Evolutionary conservation across 2,888 invertebrate genomes (phyloP).

Genomic region (Cordilura impudica): DNA sequence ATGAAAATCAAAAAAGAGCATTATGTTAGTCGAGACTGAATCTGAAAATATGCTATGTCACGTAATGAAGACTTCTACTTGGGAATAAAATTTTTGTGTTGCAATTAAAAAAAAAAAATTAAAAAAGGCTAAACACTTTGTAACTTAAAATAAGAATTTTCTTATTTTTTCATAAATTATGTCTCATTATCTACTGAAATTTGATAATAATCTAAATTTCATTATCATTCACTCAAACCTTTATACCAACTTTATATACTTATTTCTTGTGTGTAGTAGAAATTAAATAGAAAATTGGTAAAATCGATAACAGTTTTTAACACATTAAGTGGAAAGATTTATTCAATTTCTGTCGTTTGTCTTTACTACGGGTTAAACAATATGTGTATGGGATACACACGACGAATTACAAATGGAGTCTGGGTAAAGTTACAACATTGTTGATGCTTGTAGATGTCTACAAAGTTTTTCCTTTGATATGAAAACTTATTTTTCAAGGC

Average conservation of each 20-base stretch:
- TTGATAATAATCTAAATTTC: too few relatives aligned
- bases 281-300: constrained; percentile 32
- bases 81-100: too few relatives aligned
- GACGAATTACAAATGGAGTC: constrained; percentile 15
- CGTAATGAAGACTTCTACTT: too few relatives aligned
- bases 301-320: constrained; percentile 54
- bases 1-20: not conserved
- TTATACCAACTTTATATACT: too few relatives aligned
- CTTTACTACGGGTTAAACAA: constrained; percentile 24
- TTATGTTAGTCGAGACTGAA: not conserved
- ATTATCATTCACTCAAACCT: too few relatives aligned
- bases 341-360: constrained; percentile 51
- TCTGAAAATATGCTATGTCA: not conserved
- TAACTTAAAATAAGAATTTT: not conserved
- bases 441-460: constrained; percentile 51
- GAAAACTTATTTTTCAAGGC: constrained; percentile 2
- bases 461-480: constrained; percentile 52
- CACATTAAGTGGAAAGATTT: constrained; percentile 54
- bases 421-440: constrained; percentile 37
- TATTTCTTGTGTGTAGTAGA: too few relatives aligned
- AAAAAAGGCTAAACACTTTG: not conserved
- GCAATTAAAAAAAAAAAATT: not conserved
- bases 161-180: too few relatives aligned
- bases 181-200: too few relatives aligned
- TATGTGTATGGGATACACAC: not conserved